Evolutionary conservation across 2,797 vertebrate species (phyloP).

Genomic region (Parambassis ranga): DNA sequence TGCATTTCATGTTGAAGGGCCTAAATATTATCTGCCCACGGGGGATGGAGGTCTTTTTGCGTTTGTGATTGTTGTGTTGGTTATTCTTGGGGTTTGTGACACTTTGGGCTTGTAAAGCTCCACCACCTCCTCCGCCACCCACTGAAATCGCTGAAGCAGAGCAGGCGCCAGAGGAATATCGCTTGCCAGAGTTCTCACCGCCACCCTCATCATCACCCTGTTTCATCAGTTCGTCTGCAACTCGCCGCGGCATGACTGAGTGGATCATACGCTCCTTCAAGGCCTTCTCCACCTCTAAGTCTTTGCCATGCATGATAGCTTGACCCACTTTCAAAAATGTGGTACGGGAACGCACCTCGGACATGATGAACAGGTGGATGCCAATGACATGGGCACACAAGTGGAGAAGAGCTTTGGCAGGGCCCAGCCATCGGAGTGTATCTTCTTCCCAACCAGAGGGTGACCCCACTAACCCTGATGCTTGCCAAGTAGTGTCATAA

Average conservation of each 20-base stretch:
- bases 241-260: constrained; percentile 94
- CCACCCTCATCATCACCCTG: constrained; percentile 95
- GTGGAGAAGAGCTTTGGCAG: constrained; percentile 87
- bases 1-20: constrained; percentile 98
- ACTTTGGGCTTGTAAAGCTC: constrained; percentile 51
- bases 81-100: constrained; percentile 84
- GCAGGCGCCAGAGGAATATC: constrained; percentile 88
- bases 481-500: constrained; percentile 20
- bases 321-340: constrained; percentile 98
- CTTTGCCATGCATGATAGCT: constrained; percentile 98
- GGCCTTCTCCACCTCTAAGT: constrained; percentile 96
- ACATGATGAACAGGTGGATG: constrained; percentile 96
- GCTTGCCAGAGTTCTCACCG: constrained; percentile 88
- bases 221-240: constrained; percentile 95
- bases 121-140: constrained; percentile 48
- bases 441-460: constrained; percentile 46
- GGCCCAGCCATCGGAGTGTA: constrained; percentile 84
- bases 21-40: constrained; percentile 93
- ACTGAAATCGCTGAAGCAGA: constrained; percentile 63
- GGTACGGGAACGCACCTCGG: constrained; percentile 93
- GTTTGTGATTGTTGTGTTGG: constrained; percentile 79
- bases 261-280: constrained; percentile 99
- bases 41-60: constrained; percentile 96
- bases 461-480: neutral
- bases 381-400: constrained; percentile 92